Evolutionary conservation across 2,797 vertebrate species (phyloP), one percentile per base, ranked within the genome.

Genomic region (Pyrocephalus nanus): DNA sequence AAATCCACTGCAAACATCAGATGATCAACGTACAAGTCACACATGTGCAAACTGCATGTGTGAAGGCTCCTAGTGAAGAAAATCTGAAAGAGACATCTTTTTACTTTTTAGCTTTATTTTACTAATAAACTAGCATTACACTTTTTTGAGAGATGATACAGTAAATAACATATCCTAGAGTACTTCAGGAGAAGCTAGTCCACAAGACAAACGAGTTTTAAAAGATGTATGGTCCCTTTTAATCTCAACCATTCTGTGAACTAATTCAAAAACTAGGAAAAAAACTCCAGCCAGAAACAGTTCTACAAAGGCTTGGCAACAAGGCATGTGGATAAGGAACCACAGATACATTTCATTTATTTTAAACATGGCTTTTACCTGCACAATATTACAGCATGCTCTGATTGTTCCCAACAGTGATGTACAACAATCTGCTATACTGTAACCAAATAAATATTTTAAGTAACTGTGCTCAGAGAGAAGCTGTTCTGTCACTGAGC

Each of bases 11-110:
- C 40, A 77, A 86, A 65, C 17, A 32, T 47, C 62, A 76, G 36
- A 69, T 58, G 22, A 53, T 7, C 40, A 45, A n/a, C 0, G 4
- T 17, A 14, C 2, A 3, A 77, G 26, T 48, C 62, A 79, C 38
- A 45, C 0, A 4, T 18, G 8, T 3, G 9, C 0, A 3, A 76
- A 17, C 8, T 45, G 71, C 13, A 40, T 0, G 1, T 26, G 8
- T 40, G 36, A 90, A 66, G 15, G 42, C 5, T 32, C 7, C 10
- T 38, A 43, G 19, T 25, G 30, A 84, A 72, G 12, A 75, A 60
- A 2, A 34, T 25, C 19, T 34, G 11, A 43, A 80, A 57, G 6
- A 86, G 43, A 58, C 3, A 72, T n/a, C 29, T 40, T 90, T 47
- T 45, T 42, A 57, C 2, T 15, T 26, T 32, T 71, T 20, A 30